Base-by-base conservation (phyloP, 1,140 invertebrate species). In the Streblospio benedicti region DNA sequence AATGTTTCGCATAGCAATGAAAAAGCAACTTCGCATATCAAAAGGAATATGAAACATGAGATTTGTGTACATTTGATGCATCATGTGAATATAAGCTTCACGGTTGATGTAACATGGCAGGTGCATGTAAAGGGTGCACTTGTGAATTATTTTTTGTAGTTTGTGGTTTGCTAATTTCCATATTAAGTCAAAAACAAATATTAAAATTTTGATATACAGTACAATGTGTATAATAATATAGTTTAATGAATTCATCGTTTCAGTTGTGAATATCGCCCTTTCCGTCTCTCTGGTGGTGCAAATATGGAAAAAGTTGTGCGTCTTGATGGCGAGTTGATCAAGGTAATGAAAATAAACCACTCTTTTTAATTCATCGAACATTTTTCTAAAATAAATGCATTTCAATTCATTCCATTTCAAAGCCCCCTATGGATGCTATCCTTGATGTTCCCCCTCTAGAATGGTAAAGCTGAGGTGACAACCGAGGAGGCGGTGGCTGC, bases 291-390 rank as follows among this genome's bases (percentile, higher is more conserved):
- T 1, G 67, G 66, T 31, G 70, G 66, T 23, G 57, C 69, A 16
- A 76, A 70, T 53, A 72, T 76, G 65, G 76, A 78, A 33, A 72
- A 69, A 57, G 72, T 76, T 18, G 69, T 75, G 6, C 49, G 70
- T 12, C 70, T 77, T 63, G 75, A 77, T 61, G 62, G 73, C 62
- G 76, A 77, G 61, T 65, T 78, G 55, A 70, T 68, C 31, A 77
- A 76, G 68, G 72, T 74, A 60, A 12, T 51, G 9, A n/a, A n/a
- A n/a, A n/a, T n/a, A n/a, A n/a, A 12, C 47, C 47, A 14, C 12
- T 16, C 14, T 12, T 12, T 23, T n/a, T 41, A n/a, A 41, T 41
- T 41, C 38, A 12, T 41, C 38, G n/a, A 41, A 9, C 38, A 12
- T n/a, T 12, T 12, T 14, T 49, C 12, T 12, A 12, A 49, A 49